These are phyloP conservation scores for Erpornis zantholeuca DNA, from an alignment of 2,113 vertebrate genomes.

Conservation along the genomic window DNA sequence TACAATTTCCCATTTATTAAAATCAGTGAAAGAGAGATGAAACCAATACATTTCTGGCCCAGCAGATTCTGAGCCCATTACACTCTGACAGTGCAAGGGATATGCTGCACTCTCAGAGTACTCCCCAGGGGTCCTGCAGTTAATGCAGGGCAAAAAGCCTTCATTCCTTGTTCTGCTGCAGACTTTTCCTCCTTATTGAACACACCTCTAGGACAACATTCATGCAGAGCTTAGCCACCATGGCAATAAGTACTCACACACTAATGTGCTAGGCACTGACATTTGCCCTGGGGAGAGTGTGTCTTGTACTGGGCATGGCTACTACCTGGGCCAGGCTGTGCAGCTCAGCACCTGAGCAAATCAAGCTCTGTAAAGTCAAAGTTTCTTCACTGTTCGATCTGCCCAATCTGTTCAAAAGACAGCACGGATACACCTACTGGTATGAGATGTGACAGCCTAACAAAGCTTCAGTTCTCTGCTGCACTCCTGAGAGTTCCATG, in stretches of 20 bases:
- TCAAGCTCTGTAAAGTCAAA: background rate
- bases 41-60: background rate
- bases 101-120: too few species aligned
- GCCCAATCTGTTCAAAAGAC: background rate
- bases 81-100: background rate
- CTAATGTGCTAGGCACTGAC: background rate
- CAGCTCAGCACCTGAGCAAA: background rate
- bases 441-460: background rate
- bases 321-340: background rate
- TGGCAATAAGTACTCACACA: background rate
- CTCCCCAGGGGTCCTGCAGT: background rate
- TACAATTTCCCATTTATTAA: background rate
- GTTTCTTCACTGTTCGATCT: background rate
- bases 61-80: background rate
- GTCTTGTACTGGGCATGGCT: too few species aligned
- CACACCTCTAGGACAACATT: background rate
- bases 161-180: background rate
- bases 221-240: background rate
- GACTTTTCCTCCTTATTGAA: background rate
- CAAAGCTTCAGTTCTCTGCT: background rate
- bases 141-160: background rate
- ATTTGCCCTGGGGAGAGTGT: background rate
- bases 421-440: background rate
- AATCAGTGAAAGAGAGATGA: background rate
- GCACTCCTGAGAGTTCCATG: background rate